Percentiles rank a stretch among this genome's conserved stretches.
Evolutionary conservation across 2,888 invertebrate genomes (phyloP).

Genomic region (Andrena fulva): DNA sequence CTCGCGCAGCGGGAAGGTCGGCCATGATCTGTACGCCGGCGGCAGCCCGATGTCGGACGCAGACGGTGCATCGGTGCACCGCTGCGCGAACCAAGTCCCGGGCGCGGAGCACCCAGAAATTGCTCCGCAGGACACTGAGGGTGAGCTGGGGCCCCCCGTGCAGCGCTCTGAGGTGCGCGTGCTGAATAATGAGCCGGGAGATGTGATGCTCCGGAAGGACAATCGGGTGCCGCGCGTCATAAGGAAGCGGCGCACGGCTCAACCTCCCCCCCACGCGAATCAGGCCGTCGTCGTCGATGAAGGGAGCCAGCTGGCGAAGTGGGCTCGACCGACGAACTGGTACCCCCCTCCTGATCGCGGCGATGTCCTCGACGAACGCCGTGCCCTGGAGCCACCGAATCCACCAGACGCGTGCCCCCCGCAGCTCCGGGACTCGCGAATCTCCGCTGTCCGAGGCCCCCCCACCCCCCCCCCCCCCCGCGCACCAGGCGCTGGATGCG

Average conservation of each 20-base stretch:
- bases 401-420: background rate
- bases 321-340: too few species aligned
- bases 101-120: background rate
- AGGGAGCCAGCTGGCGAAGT: background rate
- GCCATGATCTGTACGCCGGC: background rate
- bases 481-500: too few species aligned
- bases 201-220: too few species aligned
- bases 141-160: too few species aligned
- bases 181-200: background rate
- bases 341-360: background rate
- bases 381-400: too few species aligned
- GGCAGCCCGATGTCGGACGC: background rate
- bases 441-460: background rate
- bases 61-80: background rate
- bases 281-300: background rate
- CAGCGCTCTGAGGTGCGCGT: background rate
- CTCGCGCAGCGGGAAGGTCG: background rate
- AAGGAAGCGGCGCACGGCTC: background rate
- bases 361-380: background rate
- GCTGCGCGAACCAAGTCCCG: background rate
- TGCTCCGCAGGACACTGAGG: too few species aligned
- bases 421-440: too few species aligned
- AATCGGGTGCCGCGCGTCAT: background rate
- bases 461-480: background rate
- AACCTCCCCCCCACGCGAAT: too few species aligned